phyloP scores from a whole-genome alignment of 2,888 invertebrate genomes.

The Drosophila mulleri region DNA sequence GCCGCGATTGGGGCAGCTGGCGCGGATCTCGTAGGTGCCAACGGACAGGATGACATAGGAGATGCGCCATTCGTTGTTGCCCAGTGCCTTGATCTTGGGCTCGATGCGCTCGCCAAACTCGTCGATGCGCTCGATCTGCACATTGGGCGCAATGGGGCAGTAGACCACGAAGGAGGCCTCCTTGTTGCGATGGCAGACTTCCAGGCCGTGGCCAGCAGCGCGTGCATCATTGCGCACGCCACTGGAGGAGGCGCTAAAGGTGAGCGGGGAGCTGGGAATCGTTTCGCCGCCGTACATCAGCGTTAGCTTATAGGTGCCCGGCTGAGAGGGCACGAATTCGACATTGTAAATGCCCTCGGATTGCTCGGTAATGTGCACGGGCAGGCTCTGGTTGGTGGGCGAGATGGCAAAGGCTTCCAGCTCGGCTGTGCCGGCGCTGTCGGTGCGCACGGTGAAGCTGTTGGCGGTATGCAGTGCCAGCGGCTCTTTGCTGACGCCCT shows the following conservation, averaged over 20 bases:
- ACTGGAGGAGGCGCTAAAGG: constrained; percentile 88
- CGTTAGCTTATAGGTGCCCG: constrained; percentile 89
- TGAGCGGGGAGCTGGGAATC: constrained; percentile 86
- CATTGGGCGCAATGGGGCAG: constrained; percentile 86
- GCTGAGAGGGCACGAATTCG: constrained; percentile 93
- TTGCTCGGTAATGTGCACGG: constrained; percentile 90
- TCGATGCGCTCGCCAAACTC: constrained; percentile 85
- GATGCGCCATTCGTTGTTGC: constrained; percentile 93
- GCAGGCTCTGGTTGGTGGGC: constrained; percentile 93
- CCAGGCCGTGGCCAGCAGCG: constrained; percentile 89
- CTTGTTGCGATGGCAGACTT: constrained; percentile 89
- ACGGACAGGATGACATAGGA: constrained; percentile 96
- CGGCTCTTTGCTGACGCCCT: constrained; percentile 90
- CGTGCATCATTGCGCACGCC: constrained; percentile 86
- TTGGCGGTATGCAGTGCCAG: constrained; percentile 93
- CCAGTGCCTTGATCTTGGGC: constrained; percentile 86
- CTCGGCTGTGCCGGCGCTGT: constrained; percentile 93
- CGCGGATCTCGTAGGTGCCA: constrained; percentile 95
- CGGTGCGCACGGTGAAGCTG: constrained; percentile 91
- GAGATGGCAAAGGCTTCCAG: constrained; percentile 94
- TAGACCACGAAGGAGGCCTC: constrained; percentile 89
- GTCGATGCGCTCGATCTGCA: constrained; percentile 87
- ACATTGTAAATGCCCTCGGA: constrained; percentile 90
- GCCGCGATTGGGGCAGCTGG: constrained; percentile 88
- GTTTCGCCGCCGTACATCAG: constrained; percentile 89